phyloP scores from a whole-genome alignment of 2,888 invertebrate genomes.

The Brassicogethes aeneus region DNA sequence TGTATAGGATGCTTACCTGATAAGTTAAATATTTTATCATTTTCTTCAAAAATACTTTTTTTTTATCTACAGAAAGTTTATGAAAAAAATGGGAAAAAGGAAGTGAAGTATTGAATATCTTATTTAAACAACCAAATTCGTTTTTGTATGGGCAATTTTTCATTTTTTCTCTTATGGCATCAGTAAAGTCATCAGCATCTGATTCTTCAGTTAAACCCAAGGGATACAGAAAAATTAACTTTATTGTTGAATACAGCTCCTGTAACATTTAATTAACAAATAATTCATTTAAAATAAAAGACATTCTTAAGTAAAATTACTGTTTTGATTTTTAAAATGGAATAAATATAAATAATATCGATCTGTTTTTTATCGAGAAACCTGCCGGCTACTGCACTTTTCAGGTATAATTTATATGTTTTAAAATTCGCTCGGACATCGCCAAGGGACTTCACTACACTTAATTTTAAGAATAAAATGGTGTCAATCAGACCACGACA shows the following conservation, averaged over 20 bases:
- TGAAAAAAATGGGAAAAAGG: no score
- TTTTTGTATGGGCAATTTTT: constrained; percentile 32
- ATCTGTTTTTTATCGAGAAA: not conserved
- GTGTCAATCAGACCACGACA: no score
- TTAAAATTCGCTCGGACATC: no score
- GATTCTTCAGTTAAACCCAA: constrained; percentile 34
- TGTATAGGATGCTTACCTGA: constrained; percentile 24
- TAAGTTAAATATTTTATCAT: constrained; percentile 40
- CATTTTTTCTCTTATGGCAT: constrained; percentile 33
- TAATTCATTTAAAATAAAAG: not conserved
- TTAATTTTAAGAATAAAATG: no score
- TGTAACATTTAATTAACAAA: constrained; percentile 21
- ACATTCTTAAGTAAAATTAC: no score
- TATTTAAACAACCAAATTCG: constrained; percentile 43
- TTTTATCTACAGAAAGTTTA: no score
- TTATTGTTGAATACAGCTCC: constrained; percentile 39
- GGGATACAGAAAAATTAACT: constrained; percentile 39
- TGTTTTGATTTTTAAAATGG: no score
- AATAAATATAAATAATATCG: no score
- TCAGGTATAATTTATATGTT: no score
- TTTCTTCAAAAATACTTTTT: constrained; percentile 28
- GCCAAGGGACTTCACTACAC: no score
- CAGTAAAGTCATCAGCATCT: constrained; percentile 34
- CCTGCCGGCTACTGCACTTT: no score
- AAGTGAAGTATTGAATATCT: constrained; percentile 44